Conservation (phyloP, 2,797 vertebrate genomes). For the Aeoliscus strigatus region DNA sequence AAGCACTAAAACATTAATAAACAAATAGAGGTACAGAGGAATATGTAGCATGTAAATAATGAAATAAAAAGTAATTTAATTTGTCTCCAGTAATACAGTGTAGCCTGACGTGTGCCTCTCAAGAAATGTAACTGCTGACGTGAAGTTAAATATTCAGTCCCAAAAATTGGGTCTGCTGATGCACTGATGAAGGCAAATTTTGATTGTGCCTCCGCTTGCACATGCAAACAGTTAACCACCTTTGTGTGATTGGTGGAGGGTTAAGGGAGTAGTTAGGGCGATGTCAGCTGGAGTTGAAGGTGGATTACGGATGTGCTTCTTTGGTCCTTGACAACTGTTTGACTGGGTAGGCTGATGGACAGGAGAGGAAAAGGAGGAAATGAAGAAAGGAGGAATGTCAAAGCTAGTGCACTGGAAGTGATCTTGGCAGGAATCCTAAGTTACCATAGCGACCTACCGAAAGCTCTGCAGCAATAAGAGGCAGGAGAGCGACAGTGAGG, state of each 20-base stretch:
- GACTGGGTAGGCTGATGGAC: constrained; percentile 36
- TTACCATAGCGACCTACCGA: constrained; percentile 70
- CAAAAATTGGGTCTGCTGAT: too few species aligned
- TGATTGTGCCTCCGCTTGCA: too few species aligned
- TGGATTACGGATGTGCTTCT: constrained; percentile 17
- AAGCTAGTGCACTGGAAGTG: constrained; percentile 57
- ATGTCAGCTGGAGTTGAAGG: constrained; percentile 23
- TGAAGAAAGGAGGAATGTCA: constrained; percentile 52
- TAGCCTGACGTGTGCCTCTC: too few species aligned
- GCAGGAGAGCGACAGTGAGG: constrained; percentile 12
- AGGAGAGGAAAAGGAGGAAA: constrained; percentile 37
- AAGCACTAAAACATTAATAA: too few species aligned
- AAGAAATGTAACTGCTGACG: too few species aligned
- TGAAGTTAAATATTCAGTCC: too few species aligned
- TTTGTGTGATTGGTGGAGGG: constrained; percentile 1
- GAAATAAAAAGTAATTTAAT: too few species aligned
- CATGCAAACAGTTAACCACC: constrained; percentile 4
- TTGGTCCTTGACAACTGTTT: constrained; percentile 18
- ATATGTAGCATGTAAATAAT: too few species aligned
- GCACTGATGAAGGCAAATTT: too few species aligned
- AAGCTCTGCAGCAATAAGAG: constrained; percentile 52
- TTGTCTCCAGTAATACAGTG: too few species aligned
- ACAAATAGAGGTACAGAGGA: too few species aligned
- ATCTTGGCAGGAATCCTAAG: constrained; percentile 63
- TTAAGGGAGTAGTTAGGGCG: constrained; percentile 3